Base-by-base conservation (phyloP, 2,113 vertebrate species). In the Rhizomys pruinosus region DNA sequence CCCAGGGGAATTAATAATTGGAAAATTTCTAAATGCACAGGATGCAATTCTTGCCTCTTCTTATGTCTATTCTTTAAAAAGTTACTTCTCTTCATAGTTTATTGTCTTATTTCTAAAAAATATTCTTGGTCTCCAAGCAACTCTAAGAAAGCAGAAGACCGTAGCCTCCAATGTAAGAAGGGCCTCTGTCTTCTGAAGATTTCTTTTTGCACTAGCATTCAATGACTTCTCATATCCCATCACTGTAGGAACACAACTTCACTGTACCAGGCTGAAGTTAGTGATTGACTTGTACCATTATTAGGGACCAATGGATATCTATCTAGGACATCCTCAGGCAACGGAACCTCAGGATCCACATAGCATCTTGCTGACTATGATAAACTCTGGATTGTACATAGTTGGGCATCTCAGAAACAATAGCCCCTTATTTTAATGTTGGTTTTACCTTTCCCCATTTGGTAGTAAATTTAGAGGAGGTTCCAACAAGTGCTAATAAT, bases 41-140 rank as follows among this genome's bases (percentile, higher is more conserved):
- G 74, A 86, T 19, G 68, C 4, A 80, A 23, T 12, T 80, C 11
- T 85, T 89, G 88, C 34, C 29, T 71, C 27, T 79, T 42, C 37
- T 89, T 85, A 64, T 25, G 2, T 69, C 64, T 63, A 29, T 34
- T 93, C 32, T 80, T 64, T 79, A 39, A 79, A 59, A 76, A 81
- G 32, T 39, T 13, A 3, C 3, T 78, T 5, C 25, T 72, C 1
- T 79, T 76, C 23, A 71, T 80, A 69, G 76, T 84, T 92, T 64
- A 91, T 72, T 34, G 17, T 15, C 93, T 1, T 42, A 37, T 84
- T 80, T 93, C 79, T 74, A 42, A 89, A 91, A n/a, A 86, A 66
- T 47, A 2, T 27, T 69, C 47, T 55, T 63, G 73, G 69, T 71
- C 13, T 73, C 15, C 72, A 55, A 66, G 47, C 39, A 72, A 29